phyloP scores from a whole-genome alignment of 2,797 vertebrate genomes.

The Protosalanx chinensis region DNA sequence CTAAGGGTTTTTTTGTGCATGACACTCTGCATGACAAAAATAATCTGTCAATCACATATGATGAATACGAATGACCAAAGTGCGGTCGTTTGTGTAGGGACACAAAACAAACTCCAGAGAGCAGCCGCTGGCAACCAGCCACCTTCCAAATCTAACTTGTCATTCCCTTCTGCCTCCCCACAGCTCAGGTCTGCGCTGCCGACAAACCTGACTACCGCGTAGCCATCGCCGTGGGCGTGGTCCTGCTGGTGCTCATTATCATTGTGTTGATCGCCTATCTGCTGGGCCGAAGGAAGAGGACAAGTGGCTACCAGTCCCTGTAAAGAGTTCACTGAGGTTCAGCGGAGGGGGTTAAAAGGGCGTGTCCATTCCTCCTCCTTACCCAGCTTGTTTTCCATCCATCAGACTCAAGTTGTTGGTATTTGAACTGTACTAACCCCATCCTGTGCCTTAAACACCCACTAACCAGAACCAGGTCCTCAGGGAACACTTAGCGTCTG shows the following conservation, averaged over 20 bases:
- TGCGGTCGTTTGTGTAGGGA: too few species aligned
- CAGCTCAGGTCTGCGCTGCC: slow-evolving; percentile 70
- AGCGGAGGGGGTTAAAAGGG: background rate
- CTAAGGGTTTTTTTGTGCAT: too few species aligned
- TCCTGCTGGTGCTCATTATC: slow-evolving; percentile 76
- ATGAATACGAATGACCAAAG: too few species aligned
- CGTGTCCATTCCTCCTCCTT: background rate
- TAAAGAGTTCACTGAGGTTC: slow-evolving; percentile 50
- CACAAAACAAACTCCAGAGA: background rate
- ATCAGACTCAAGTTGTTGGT: background rate
- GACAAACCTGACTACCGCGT: slow-evolving; percentile 62
- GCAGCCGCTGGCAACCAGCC: background rate
- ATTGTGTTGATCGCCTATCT: slow-evolving; percentile 79
- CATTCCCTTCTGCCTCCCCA: slow-evolving; percentile 27
- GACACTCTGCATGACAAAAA: too few species aligned
- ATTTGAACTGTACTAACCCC: background rate
- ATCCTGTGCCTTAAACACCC: background rate
- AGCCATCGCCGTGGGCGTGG: slow-evolving; percentile 78
- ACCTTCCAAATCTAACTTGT: background rate
- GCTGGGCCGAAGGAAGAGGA: slow-evolving; percentile 64
- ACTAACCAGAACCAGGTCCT: background rate
- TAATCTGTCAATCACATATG: too few species aligned
- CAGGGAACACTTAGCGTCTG: too few species aligned
- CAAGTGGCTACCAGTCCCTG: slow-evolving; percentile 78
- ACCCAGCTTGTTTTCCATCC: background rate